Percentiles rank a stretch among this genome's conserved stretches.
These are phyloP conservation scores for Nemopilema nomurai DNA, from an alignment of 30 jellyfish, hydroid and myxozoan genomes.

Conservation along the genomic window DNA sequence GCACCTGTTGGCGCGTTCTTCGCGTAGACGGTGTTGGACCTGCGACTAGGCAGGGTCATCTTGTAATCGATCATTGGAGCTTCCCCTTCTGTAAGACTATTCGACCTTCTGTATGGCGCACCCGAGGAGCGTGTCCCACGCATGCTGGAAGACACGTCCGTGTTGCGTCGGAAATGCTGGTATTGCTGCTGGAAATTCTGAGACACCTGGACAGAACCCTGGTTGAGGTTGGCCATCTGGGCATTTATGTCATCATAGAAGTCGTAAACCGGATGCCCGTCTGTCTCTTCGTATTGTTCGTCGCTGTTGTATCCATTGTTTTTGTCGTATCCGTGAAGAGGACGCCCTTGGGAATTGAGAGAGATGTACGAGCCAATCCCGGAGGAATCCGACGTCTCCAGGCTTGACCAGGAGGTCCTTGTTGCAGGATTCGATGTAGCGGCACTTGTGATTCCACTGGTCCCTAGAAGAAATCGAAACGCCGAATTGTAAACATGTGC, in stretches of 20 bases:
- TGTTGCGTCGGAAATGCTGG: conserved; percentile 77
- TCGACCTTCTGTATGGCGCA: conserved; percentile 78
- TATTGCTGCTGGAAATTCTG: conserved; percentile 48
- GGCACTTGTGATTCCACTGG: conserved; percentile 29
- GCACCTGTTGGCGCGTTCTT: conserved; percentile 57
- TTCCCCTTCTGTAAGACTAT: conserved; percentile 82
- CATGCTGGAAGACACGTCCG: conserved; percentile 71
- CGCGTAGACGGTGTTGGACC: conserved; percentile 67
- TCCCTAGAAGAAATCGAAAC: conserved; percentile 6
- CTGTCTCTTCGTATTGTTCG: conserved; percentile 78
- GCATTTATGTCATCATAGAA: conserved; percentile 53
- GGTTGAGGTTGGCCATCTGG: conserved; percentile 54
- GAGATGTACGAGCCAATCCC: conserved; percentile 98
- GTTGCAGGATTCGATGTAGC: conserved; percentile 50
- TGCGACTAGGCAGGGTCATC: conserved; percentile 87
- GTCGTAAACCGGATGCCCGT: conserved; percentile 53
- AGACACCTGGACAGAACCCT: conserved; percentile 41
- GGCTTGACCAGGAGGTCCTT: conserved; percentile 95
- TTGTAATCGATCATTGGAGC: conserved; percentile 69
- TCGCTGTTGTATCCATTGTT: conserved; percentile 65
- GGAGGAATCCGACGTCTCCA: conserved; percentile 93
- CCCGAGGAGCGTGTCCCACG: conserved; percentile 81
- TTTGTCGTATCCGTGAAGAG: conserved; percentile 44
- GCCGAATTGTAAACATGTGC: background rate
- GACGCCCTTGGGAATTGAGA: conserved; percentile 79